phyloP scores from a whole-genome alignment of 2,888 invertebrate species.

The Mesopsocus fuscifrons region DNA sequence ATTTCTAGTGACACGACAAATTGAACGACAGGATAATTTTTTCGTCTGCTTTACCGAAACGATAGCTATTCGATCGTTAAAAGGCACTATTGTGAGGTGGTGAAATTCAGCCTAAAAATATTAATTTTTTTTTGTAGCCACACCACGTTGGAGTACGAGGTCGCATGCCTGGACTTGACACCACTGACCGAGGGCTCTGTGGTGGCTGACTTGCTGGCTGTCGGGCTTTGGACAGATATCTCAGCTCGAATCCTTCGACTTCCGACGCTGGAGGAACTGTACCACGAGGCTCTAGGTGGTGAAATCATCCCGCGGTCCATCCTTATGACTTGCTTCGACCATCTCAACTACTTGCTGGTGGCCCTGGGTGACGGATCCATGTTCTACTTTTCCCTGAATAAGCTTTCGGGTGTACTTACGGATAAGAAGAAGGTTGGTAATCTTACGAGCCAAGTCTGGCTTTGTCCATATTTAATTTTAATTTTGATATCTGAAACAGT shows the following conservation, averaged over 20 bases:
- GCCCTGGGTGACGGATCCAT: constrained; percentile 96
- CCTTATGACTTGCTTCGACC: constrained; percentile 85
- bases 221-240: constrained; percentile 95
- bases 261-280: constrained; percentile 60
- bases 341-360: constrained; percentile 64
- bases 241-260: constrained; percentile 71
- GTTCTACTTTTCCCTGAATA: constrained; percentile 83
- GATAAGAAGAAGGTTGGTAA: constrained; percentile 61
- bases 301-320: constrained; percentile 96
- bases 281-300: constrained; percentile 75
- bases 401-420: constrained; percentile 46
- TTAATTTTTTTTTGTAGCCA: constrained; percentile 26
- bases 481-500: no score
- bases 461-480: no score
- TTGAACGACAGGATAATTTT: no score
- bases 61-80: no score
- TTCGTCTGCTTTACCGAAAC: no score
- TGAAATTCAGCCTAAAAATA: no score
- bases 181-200: constrained; percentile 43
- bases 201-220: constrained; percentile 58
- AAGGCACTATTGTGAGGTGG: no score
- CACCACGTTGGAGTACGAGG: constrained; percentile 73
- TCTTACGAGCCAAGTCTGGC: neutral
- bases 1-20: no score
- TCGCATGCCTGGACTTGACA: constrained; percentile 89